Conservation (phyloP, 2,113 vertebrate genomes). For the Ceratotherium simum region DNA sequence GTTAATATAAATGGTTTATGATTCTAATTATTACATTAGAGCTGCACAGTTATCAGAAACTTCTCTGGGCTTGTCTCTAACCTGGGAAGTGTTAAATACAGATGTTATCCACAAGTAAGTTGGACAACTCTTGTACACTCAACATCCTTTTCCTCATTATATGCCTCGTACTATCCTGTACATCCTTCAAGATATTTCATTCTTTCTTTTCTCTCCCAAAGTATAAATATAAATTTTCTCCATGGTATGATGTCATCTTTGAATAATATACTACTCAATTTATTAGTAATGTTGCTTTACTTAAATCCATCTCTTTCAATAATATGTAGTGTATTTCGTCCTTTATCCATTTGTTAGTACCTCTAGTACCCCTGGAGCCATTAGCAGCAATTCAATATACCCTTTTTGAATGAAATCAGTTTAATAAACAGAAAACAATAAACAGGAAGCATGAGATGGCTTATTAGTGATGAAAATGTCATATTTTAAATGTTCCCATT, state of each 20-base stretch:
- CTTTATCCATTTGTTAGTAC: not conserved
- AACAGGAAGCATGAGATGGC: not conserved
- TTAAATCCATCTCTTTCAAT: not conserved
- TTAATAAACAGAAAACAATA: not conserved
- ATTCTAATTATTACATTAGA: not conserved
- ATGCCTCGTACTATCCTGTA: not conserved
- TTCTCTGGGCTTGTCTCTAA: not conserved
- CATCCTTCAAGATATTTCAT: not conserved
- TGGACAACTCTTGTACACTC: not conserved
- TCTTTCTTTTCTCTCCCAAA: not conserved
- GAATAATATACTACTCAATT: not conserved
- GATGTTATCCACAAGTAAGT: not conserved
- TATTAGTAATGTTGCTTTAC: not conserved
- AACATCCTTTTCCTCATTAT: not conserved
- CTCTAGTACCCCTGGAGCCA: not conserved
- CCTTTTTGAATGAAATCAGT: not conserved
- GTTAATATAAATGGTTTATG: not conserved
- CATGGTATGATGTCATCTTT: not conserved
- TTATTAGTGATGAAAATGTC: not conserved
- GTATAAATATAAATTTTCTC: not conserved
- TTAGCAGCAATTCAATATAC: not conserved
- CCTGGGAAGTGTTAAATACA: not conserved
- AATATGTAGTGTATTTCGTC: not conserved
- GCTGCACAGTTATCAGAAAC: not conserved
- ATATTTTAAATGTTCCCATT: not conserved